Conservation (phyloP, 2,113 vertebrate genomes). For the Gobius niger region DNA sequence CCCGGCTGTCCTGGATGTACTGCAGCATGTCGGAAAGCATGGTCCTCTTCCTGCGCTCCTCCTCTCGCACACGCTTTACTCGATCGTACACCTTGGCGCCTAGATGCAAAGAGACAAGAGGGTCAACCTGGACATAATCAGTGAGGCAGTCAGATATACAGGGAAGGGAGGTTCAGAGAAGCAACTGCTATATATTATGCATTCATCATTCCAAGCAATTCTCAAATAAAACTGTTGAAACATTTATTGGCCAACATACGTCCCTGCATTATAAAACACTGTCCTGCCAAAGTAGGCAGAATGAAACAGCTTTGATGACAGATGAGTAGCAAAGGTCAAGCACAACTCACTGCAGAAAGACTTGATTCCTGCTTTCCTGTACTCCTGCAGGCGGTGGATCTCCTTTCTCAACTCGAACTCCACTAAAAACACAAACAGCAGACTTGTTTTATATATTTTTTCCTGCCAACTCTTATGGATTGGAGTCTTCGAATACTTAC, state of each 20-base stretch:
- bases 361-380: conserved; percentile 91
- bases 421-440: conserved; percentile 79
- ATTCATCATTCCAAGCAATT: too few species aligned
- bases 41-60: conserved; percentile 90
- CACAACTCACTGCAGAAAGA: conserved; percentile 94
- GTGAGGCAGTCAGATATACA: neutral
- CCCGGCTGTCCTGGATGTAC: conserved; percentile 93
- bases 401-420: conserved; percentile 95
- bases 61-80: conserved; percentile 86
- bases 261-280: neutral
- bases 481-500: conserved; percentile 74
- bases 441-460: too few species aligned
- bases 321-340: conserved; percentile 11
- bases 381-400: conserved; percentile 92
- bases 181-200: neutral
- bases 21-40: conserved; percentile 95
- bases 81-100: conserved; percentile 92
- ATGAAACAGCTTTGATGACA: neutral
- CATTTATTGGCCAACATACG: too few species aligned
- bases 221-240: too few species aligned
- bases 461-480: too few species aligned
- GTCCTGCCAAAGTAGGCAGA: neutral
- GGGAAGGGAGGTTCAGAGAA: neutral
- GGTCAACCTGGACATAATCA: neutral
- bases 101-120: conserved; percentile 45